Conservation (phyloP, 2,888 invertebrate genomes). For the Gortyna flavago region DNA sequence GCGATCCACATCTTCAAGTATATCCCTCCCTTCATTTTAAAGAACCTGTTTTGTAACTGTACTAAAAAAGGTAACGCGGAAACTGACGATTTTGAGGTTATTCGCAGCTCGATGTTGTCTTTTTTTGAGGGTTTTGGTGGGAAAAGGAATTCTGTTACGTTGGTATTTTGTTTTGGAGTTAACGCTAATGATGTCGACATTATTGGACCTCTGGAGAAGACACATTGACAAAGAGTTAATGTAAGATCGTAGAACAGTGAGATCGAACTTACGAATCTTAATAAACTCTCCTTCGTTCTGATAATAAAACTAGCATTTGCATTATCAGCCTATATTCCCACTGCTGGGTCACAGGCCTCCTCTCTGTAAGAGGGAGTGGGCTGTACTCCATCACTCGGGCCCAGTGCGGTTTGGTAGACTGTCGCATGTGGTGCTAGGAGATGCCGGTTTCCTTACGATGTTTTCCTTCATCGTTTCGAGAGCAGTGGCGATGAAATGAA, state of each 20-base stretch:
- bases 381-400: too few relatives aligned
- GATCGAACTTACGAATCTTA: background rate
- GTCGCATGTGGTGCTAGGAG: too few relatives aligned
- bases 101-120: background rate
- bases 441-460: too few relatives aligned
- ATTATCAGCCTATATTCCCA: too few relatives aligned
- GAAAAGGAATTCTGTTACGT: background rate
- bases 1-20: slow-evolving; percentile 42
- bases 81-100: slow-evolving; percentile 41
- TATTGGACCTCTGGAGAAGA: background rate
- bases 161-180: background rate
- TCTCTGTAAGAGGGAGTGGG: too few relatives aligned
- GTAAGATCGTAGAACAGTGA: background rate
- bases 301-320: background rate
- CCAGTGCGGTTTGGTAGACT: too few relatives aligned
- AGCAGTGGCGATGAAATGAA: too few relatives aligned
- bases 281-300: background rate
- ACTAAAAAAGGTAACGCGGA: slow-evolving; percentile 46
- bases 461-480: too few relatives aligned
- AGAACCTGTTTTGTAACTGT: slow-evolving; percentile 56
- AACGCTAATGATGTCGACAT: background rate
- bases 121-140: slow-evolving; percentile 6
- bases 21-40: slow-evolving; percentile 44
- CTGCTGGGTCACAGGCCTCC: too few relatives aligned
- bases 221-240: too few relatives aligned